Evolutionary conservation across 2,797 vertebrate species (phyloP).

Genomic region (Poeciliopsis gracilis): DNA sequence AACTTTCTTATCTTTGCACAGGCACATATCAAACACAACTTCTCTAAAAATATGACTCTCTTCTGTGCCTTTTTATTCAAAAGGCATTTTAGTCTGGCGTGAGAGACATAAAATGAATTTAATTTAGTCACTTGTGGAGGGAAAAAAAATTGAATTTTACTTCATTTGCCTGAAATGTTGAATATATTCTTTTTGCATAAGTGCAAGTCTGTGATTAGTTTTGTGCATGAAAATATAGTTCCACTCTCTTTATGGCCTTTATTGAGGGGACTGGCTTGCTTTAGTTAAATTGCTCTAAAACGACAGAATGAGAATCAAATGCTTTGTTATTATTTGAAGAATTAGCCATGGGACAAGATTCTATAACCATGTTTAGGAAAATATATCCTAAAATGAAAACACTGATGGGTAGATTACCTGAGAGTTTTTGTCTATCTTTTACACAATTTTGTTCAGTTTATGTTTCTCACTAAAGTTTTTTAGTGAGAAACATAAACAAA

Average conservation of each 20-base stretch:
- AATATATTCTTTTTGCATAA: conserved; percentile 31
- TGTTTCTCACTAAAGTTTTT: background rate
- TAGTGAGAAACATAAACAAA: background rate
- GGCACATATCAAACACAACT: conserved; percentile 70
- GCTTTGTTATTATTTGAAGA: background rate
- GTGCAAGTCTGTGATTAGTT: conserved; percentile 17
- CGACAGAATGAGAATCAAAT: background rate
- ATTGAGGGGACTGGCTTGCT: background rate
- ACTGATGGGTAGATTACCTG: background rate
- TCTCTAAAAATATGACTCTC: conserved; percentile 50
- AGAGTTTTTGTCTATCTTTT: background rate
- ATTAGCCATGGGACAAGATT: background rate
- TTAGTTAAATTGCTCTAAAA: background rate
- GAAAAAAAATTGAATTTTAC: conserved; percentile 32
- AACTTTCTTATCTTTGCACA: conserved; percentile 70
- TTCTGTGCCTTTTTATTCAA: conserved; percentile 39
- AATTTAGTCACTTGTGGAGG: conserved; percentile 26
- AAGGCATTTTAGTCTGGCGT: conserved; percentile 28
- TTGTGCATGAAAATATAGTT: background rate
- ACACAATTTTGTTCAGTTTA: background rate
- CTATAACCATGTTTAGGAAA: background rate
- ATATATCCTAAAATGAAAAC: background rate
- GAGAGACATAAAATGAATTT: conserved; percentile 17
- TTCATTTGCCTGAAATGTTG: conserved; percentile 43
- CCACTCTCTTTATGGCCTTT: background rate